phyloP scores from a whole-genome alignment of 2,888 invertebrate species.

The Lasioglossum malachurum region DNA sequence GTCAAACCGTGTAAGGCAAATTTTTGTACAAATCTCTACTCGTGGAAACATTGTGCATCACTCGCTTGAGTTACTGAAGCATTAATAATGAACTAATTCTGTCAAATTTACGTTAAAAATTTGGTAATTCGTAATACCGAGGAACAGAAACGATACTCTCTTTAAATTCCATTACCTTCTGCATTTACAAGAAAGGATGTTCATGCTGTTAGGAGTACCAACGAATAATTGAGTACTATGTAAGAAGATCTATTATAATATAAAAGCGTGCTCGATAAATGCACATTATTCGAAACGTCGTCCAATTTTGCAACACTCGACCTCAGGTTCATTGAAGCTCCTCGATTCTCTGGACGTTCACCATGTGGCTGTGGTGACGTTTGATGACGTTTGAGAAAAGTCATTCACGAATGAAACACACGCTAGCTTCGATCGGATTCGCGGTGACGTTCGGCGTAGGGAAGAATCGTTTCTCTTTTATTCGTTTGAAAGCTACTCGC shows the following conservation, averaged over 20 bases:
- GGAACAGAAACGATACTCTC: background rate
- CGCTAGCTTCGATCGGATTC: slow-evolving; percentile 25
- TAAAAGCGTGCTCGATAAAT: slow-evolving; percentile 10
- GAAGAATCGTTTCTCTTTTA: slow-evolving; percentile 48
- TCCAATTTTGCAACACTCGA: slow-evolving; percentile 19
- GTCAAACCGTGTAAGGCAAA: background rate
- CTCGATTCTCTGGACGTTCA: background rate
- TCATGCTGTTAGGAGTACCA: background rate
- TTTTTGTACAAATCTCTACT: background rate
- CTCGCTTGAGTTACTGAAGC: background rate
- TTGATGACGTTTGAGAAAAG: background rate
- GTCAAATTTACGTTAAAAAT: background rate
- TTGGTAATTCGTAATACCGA: background rate
- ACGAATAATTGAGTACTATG: background rate
- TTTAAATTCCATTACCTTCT: background rate
- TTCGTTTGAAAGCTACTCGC: slow-evolving; percentile 32
- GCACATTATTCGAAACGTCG: slow-evolving; percentile 28
- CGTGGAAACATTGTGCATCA: background rate
- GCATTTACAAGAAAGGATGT: background rate
- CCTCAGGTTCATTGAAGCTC: background rate
- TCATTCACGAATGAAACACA: background rate
- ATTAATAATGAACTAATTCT: background rate
- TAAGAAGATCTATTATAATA: background rate
- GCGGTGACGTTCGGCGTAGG: slow-evolving; percentile 43
- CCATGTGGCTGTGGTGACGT: background rate